phyloP scores from a whole-genome alignment of 2,797 vertebrate species.

The Sitta carolinensis region DNA sequence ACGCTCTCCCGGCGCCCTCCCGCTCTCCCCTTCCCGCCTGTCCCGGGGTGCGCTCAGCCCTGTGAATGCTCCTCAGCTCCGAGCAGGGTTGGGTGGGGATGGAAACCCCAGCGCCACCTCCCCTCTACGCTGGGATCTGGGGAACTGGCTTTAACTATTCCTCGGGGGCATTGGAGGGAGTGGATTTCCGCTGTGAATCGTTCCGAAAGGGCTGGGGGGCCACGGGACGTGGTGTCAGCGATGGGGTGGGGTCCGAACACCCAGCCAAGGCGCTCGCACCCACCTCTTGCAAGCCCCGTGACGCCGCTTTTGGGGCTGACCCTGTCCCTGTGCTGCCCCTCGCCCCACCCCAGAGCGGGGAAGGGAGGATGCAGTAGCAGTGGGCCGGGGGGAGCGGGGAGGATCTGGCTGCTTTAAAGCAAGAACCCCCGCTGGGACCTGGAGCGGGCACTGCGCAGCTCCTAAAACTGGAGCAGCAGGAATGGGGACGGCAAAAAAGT shows the following conservation, averaged over 20 bases:
- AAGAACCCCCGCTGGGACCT: neutral
- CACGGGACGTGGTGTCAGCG: neutral
- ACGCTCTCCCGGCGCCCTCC: neutral
- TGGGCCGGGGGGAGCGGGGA: neutral
- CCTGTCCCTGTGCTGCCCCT: neutral
- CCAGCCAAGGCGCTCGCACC: neutral
- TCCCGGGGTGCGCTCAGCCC: neutral
- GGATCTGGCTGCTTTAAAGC: neutral
- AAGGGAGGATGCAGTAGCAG: neutral
- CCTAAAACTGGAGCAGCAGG: constrained; percentile 41
- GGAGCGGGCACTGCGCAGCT: neutral
- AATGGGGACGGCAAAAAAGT: constrained; percentile 17
- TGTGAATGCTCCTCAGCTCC: constrained; percentile 53
- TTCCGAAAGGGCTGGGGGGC: neutral
- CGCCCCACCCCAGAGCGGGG: neutral
- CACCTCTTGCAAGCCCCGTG: neutral
- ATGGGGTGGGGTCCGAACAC: neutral
- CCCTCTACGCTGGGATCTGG: neutral
- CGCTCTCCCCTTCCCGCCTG: neutral
- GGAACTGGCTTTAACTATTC: neutral
- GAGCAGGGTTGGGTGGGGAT: neutral
- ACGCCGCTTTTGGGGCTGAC: neutral
- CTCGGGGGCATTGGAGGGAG: neutral
- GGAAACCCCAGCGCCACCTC: neutral
- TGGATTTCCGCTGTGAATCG: neutral